Evolutionary conservation across 1,140 invertebrate genomes (phyloP), one percentile per base, ranked within the genome.

Genomic region (Rhopalosiphum padi): DNA sequence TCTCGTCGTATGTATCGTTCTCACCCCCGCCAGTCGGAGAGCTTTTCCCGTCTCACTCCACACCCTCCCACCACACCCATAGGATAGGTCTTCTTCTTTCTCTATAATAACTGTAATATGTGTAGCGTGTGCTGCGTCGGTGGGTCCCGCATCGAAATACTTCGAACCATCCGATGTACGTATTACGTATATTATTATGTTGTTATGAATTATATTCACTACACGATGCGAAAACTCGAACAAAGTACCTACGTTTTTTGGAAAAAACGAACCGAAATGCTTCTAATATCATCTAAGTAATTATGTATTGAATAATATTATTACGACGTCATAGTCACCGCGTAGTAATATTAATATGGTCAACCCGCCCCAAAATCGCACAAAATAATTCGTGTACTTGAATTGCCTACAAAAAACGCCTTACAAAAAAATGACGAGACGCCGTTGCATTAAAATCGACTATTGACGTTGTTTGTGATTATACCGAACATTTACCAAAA

Each of bases 341-440:
- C 11, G 30, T 30, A 85, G 25, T 30, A 85, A 41, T 85, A 30
- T 85, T 85, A n/a, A n/a, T n/a, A 7, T 25, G 22, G 83, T 85
- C 23, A 43, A 43, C 23, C 0, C 5, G 9, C 41, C 37, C 1
- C 22, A 23, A 37, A 41, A n/a, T 30, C 5, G 25, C 46, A 18
- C 15, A 30, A 21, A 87, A 46, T 41, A 46, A 51, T n/a, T 6
- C 1, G 8, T 18, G 41, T 77, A 48, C 21, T 91, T 46, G 21
- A 77, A 82, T 91, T 91, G 60, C 60, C 90, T 91, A 91, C 15
- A 9, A 23, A 82, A 82, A 46, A 91, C 60, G 60, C 68, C 60
- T 43, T 48, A 30, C 82, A 51, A 21, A 25, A 2, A 48, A 88
- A 11, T 7, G 25, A 46, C 7, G 8, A 30, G 60, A 90, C 22